Base-by-base conservation (phyloP, 2,797 vertebrate genomes). In the Chanos chanos region DNA sequence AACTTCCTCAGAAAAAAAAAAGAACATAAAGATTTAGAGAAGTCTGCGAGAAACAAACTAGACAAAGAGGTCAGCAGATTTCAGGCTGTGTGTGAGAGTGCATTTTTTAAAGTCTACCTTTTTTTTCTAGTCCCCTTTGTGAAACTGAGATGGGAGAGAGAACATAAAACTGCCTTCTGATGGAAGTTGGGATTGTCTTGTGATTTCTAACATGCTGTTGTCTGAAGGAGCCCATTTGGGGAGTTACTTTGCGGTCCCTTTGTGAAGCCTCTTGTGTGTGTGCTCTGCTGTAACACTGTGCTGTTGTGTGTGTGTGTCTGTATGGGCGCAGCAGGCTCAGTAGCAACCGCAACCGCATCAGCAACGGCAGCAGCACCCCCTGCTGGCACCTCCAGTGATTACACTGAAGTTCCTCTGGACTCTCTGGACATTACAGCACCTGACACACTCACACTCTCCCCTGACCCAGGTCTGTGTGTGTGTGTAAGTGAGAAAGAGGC, bases 361-460 rank as follows among this genome's bases (percentile, higher is more conserved):
- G 71, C 53, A 73, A 24, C 48, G 61, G 75, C 73, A 78, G 78
- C 69, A 77, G 78, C 31, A 70, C 76, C 44, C 43, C 34, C 55
- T 28, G 24, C 41, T 10, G 81, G 74, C 33, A 51, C 73, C 22
- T 64, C 87, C 66, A 81, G 82, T 57, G 94, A 94, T 55, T 95
- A 95, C 85, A 94, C 93, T 0, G 93, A 94, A 77, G 92, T 95
- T 80, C 93, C 94, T 19, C 73, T 96, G 72, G 92, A 86, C 54
- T 92, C 91, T 40, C 82, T 96, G 85, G 92, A 91, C 88, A 89
- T 93, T 48, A 83, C 92, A 53, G 89, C 88, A 58, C 92, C 92
- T 8, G 92, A 93, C 74, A 91, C 91, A 52, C 81, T 94, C 66
- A 87, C 88, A 0, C 84, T 92, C 77, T 89, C 94, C 68, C 93